phyloP scores from a whole-genome alignment of 2,797 vertebrate genomes.

The Hypotaenidia philippensis region DNA sequence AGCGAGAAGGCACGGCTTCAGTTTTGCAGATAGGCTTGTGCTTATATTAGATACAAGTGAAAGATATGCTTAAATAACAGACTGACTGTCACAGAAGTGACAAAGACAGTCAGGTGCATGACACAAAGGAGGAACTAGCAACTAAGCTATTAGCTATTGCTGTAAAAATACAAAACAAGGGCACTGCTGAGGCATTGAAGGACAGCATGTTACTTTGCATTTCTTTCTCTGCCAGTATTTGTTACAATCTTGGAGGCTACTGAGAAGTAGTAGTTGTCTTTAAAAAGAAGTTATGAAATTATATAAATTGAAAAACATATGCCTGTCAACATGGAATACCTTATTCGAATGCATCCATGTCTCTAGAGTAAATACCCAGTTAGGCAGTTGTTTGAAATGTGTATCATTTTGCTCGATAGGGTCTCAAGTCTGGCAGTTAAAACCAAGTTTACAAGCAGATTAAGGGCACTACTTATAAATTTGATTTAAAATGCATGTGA shows the following conservation, averaged over 20 bases:
- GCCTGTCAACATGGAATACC: neutral
- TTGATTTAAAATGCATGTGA: neutral
- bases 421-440: neutral
- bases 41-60: neutral
- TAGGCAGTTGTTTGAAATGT: slow-evolving; percentile 11
- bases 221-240: neutral
- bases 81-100: neutral
- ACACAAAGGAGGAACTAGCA: neutral
- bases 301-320: slow-evolving; percentile 7
- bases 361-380: neutral
- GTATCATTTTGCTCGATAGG: neutral
- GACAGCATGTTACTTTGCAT: neutral
- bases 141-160: neutral
- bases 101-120: neutral
- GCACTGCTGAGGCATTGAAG: neutral
- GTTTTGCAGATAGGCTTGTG: neutral
- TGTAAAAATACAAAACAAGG: slow-evolving; percentile 8
- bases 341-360: neutral
- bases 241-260: neutral
- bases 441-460: slow-evolving; percentile 12
- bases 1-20: neutral
- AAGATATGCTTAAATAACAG: slow-evolving; percentile 24
- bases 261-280: neutral
- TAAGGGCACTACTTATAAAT: neutral
- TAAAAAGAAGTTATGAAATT: neutral